These are phyloP conservation scores for Sycobia sp. DNA, from an alignment of 1,140 invertebrate species.

Conservation along the genomic window DNA sequence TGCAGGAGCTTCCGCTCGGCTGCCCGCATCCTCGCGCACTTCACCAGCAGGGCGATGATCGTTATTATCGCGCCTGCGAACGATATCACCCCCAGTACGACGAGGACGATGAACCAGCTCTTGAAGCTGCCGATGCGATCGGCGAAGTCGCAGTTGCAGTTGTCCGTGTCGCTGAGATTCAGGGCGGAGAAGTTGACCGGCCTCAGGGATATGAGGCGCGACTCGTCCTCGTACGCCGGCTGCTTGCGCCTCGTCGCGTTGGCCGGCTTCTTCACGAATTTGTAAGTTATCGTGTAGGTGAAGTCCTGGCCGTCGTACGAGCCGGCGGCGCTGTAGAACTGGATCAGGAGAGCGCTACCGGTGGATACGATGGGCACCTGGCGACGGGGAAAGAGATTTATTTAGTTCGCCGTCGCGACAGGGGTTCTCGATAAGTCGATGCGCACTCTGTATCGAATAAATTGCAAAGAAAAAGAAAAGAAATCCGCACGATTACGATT, in stretches of 20 bases:
- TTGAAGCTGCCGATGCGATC: constrained; percentile 53
- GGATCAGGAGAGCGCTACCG: constrained; percentile 48
- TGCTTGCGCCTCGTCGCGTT: constrained; percentile 41
- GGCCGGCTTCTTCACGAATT: constrained; percentile 43
- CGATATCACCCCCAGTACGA: constrained; percentile 51
- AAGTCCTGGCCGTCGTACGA: constrained; percentile 53
- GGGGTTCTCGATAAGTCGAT: too few species aligned
- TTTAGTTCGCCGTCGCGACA: too few species aligned
- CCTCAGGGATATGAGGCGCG: constrained; percentile 48
- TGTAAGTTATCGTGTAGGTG: constrained; percentile 51
- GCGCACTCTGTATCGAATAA: too few species aligned
- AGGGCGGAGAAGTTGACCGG: constrained; percentile 52
- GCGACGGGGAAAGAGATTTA: not conserved
- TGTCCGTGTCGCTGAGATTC: constrained; percentile 49
- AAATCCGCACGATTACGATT: too few species aligned
- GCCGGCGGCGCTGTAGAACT: constrained; percentile 51
- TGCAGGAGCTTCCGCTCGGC: constrained; percentile 51
- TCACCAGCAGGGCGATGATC: constrained; percentile 46
- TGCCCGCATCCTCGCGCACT: constrained; percentile 47
- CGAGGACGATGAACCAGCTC: constrained; percentile 54
- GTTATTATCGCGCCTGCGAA: constrained; percentile 51
- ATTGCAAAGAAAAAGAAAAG: too few species aligned
- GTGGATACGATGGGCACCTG: constrained; percentile 47
- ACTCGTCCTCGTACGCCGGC: constrained; percentile 38
- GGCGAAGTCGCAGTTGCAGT: constrained; percentile 51